Percentiles rank a stretch among this genome's conserved stretches.
phyloP scores from a whole-genome alignment of 1,140 invertebrate genomes.

The Sogatella furcifera region DNA sequence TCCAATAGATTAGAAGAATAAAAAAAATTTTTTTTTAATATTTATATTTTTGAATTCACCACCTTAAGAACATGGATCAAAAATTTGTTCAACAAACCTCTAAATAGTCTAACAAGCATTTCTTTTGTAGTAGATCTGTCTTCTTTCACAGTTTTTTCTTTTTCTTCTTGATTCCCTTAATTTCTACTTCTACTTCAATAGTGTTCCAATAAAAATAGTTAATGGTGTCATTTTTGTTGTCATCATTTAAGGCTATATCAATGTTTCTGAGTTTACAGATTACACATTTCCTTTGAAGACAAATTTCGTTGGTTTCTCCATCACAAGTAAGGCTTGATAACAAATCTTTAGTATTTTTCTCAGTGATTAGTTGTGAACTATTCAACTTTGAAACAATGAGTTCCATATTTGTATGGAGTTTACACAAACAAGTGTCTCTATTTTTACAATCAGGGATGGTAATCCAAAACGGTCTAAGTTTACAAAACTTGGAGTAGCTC shows the following conservation, averaged over 20 bases:
- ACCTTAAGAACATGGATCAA: conserved; percentile 24
- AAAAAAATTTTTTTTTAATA: no score
- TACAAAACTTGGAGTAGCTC: conserved; percentile 17
- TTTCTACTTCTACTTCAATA: not conserved
- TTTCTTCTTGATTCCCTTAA: conserved; percentile 14
- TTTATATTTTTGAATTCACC: no score
- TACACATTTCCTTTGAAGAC: conserved; percentile 16
- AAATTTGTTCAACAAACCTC: conserved; percentile 9
- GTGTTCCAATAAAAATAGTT: conserved; percentile 7
- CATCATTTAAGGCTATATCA: not conserved
- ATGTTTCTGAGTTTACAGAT: conserved; percentile 14
- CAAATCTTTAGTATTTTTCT: conserved; percentile 7
- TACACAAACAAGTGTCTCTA: conserved; percentile 20
- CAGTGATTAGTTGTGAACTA: conserved; percentile 6
- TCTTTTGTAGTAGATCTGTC: conserved; percentile 19
- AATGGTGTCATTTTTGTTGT: conserved; percentile 9
- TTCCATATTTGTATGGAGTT: conserved; percentile 16
- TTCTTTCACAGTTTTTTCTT: conserved; percentile 15
- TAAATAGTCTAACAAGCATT: conserved; percentile 15
- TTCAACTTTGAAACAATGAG: conserved; percentile 17
- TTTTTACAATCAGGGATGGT: conserved; percentile 10
- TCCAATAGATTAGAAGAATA: no score
- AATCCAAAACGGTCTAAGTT: conserved; percentile 19
- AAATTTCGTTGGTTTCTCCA: conserved; percentile 18
- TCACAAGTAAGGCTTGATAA: conserved; percentile 13